Percentiles rank a stretch among this genome's conserved stretches.
phyloP scores from a whole-genome alignment of 2,888 invertebrate genomes.

The Nycteola revayana region DNA sequence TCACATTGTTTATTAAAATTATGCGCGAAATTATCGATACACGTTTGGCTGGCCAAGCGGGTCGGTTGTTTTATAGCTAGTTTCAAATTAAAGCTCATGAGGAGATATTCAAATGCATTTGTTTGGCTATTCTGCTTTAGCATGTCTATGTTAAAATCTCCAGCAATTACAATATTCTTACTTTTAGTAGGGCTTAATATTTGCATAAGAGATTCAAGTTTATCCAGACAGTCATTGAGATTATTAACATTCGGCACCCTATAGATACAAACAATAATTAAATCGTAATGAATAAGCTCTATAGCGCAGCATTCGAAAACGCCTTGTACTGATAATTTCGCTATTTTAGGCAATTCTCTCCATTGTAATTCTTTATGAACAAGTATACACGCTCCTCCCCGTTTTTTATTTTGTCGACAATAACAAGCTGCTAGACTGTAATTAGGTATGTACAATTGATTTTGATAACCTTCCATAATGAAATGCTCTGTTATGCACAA shows the following conservation, averaged over 20 bases:
- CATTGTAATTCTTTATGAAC: not conserved
- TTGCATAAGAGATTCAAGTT: not conserved
- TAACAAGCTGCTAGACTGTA: constrained; percentile 1
- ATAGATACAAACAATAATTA: not conserved
- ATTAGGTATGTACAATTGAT: not conserved
- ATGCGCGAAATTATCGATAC: constrained; percentile 1
- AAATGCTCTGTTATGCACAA: constrained; percentile 2
- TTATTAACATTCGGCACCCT: not conserved
- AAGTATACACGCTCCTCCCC: constrained; percentile 1
- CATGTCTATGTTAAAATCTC: constrained; percentile 1
- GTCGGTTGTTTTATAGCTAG: not conserved
- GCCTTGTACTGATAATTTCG: not conserved
- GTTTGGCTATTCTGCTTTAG: not conserved
- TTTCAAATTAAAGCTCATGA: constrained; percentile 1
- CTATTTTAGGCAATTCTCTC: not conserved
- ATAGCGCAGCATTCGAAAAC: constrained; percentile 1
- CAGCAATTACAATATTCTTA: constrained; percentile 1
- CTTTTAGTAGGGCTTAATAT: not conserved
- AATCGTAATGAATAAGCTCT: not conserved
- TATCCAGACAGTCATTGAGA: not conserved
- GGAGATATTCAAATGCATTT: not conserved
- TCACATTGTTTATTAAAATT: not conserved
- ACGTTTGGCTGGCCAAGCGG: not conserved
- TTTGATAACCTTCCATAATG: constrained; percentile 1
- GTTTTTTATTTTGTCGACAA: not conserved